Conservation (phyloP, 2,888 invertebrate genomes). For the Blomia tropicalis region DNA sequence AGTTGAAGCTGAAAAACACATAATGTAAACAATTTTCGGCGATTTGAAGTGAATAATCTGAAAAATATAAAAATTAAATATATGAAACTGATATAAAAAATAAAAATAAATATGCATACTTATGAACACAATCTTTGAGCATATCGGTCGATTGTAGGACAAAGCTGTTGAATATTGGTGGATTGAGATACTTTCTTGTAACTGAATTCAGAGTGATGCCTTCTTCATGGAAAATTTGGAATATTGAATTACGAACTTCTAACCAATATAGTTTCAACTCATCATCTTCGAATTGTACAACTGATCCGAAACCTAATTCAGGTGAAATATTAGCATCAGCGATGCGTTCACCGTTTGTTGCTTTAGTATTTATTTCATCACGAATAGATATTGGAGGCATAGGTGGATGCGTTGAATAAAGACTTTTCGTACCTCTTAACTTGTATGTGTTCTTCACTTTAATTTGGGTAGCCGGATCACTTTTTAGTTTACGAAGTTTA, state of each 20-base stretch:
- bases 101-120: background rate
- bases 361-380: too few relatives aligned
- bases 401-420: too few relatives aligned
- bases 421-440: too few relatives aligned
- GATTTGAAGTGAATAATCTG: conserved; percentile 40
- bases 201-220: background rate
- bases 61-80: background rate
- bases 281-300: background rate
- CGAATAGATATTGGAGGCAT: too few relatives aligned
- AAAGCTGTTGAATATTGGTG: background rate
- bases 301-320: too few relatives aligned
- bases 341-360: too few relatives aligned
- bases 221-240: background rate
- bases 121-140: background rate
- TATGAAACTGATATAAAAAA: conserved; percentile 25
- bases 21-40: conserved; percentile 48
- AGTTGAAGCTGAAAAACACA: conserved; percentile 48
- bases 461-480: too few relatives aligned
- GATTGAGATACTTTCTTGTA: background rate
- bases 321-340: too few relatives aligned
- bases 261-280: background rate
- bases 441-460: too few relatives aligned
- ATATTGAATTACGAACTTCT: conserved; percentile 3
- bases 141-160: background rate
- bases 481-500: too few relatives aligned